Percentiles rank a stretch among this genome's conserved stretches.
Conservation (phyloP, 1,140 invertebrate species). For the Drosophila melanica region DNA sequence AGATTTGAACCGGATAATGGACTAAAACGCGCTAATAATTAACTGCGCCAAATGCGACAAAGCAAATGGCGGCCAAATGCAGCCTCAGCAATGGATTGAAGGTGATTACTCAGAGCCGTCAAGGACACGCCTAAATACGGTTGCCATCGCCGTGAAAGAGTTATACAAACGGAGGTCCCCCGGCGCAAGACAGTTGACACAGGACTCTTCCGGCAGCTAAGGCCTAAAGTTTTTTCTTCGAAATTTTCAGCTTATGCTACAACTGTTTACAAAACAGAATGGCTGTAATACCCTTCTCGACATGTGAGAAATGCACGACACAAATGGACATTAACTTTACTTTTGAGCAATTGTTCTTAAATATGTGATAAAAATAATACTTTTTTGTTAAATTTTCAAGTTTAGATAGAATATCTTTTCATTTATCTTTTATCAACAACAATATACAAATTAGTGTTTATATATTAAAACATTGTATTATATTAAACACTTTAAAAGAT, state of each 20-base stretch:
- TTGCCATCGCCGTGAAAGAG: constrained; percentile 7
- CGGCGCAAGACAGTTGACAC: constrained; percentile 26
- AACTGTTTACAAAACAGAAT: too few relatives aligned
- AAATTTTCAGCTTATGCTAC: constrained; percentile 27
- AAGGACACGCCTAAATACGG: constrained; percentile 34
- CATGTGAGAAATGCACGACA: too few relatives aligned
- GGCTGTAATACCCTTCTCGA: too few relatives aligned
- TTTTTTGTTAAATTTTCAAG: neutral
- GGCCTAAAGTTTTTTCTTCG: constrained; percentile 6
- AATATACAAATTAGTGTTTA: too few relatives aligned
- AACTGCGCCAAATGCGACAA: constrained; percentile 62
- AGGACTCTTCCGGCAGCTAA: constrained; percentile 23
- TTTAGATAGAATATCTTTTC: too few relatives aligned
- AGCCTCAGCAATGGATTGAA: neutral
- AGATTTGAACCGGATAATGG: constrained; percentile 67
- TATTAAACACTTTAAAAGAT: too few relatives aligned
- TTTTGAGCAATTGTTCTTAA: too few relatives aligned
- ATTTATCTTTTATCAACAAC: too few relatives aligned
- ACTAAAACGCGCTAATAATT: constrained; percentile 78
- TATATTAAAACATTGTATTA: too few relatives aligned
- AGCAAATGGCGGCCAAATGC: neutral
- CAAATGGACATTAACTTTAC: too few relatives aligned
- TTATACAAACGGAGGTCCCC: constrained; percentile 13
- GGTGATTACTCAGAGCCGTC: constrained; percentile 4
- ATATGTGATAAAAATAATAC: too few relatives aligned